Base-by-base conservation (phyloP, 2,797 vertebrate genomes). In the Ispidina lecontei region DNA sequence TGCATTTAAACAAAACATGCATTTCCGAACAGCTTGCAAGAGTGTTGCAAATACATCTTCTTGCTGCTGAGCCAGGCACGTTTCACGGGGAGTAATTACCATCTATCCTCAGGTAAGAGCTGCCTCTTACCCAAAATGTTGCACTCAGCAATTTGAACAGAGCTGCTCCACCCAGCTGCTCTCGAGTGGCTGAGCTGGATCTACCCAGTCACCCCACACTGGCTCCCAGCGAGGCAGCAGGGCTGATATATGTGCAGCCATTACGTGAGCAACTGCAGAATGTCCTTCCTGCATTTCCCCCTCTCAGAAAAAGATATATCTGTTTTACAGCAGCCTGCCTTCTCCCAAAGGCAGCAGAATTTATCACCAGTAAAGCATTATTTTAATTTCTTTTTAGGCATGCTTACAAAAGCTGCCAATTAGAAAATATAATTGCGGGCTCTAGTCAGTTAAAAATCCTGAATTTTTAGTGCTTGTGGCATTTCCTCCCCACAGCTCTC, bases 51-150 rank as follows among this genome's bases (percentile, higher is more conserved):
- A 70, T 13, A n/a, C 10, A 19, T 23, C 67, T 68, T 47, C 59
- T 35, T 74, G 77, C 35, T 71, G 65, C 46, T 71, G 58, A 83
- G 84, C 75, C 55, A 76, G 74, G 43, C 33, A 68, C 5, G 0
- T 82, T 93, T 94, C 80, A 31, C 44, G 70, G 87, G 87, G 70
- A 94, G 43, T 26, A 85, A 94, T 87, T 67, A 88, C 39, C 55
- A 55, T 26, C 35, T 37, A 37, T 75, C 68, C 84, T 58, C 78
- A 91, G 65, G 90, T 82, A 71, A 70, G 56, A 79, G 56, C 68
- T 89, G 78, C 44, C 46, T 82, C 64, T 64, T 35, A n/a, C 49
- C 71, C 68, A 60, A 79, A 93, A 88, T 3, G 2, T 56, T 73
- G 60, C 37, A 12, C 54, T 62, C 8, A 2, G 41, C 0, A 6